Base-by-base conservation (phyloP, 2,113 vertebrate genomes). In the Chloebia gouldiae region DNA sequence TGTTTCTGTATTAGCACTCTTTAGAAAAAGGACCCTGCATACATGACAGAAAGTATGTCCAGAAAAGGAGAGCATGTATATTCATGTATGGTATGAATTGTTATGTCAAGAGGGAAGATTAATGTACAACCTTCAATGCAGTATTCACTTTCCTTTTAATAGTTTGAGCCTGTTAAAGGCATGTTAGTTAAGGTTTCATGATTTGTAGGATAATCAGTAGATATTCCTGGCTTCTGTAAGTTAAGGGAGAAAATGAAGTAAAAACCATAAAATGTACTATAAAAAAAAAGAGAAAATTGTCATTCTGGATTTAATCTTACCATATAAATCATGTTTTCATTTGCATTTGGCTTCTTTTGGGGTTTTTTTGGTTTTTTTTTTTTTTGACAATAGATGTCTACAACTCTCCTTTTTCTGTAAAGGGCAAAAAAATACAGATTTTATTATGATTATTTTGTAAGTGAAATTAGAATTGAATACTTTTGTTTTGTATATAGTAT, bases 1-100 rank as follows among this genome's bases (percentile, higher is more conserved):
- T 68, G 84, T 86, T 78, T 93, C 72, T 83, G 30, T 66, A 60
- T 83, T 77, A 56, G 65, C 51, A 40, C 56, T 86, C 35, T 69
- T 69, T 88, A 64, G 80, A 56, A 86, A 80, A 88, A 75, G 33
- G 47, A 66, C 42, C 45, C 27, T 69, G 54, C 4, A 3, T 73
- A n/a, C 60, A 71, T 70, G 45, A 51, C 37, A 22, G 44, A 81
- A 73, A 89, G 42, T 22, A 63, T 1, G 0, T 60, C 30, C 59
- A 63, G 81, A 86, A 63, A 50, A 85, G 1, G 3, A 78, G 10
- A 86, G 17, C 3, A 3, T 37, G 11, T 73, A 21, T 77, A 70
- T 70, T 80, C 30, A 56, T 4, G 5, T 20, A 19, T 21, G 13
- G 60, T 40, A n/a, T 28, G n/a, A 47, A 86, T 24, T n/a, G 30